These are phyloP conservation scores for Mythimna vitellina DNA, from an alignment of 2,888 invertebrate genomes.

Conservation along the genomic window DNA sequence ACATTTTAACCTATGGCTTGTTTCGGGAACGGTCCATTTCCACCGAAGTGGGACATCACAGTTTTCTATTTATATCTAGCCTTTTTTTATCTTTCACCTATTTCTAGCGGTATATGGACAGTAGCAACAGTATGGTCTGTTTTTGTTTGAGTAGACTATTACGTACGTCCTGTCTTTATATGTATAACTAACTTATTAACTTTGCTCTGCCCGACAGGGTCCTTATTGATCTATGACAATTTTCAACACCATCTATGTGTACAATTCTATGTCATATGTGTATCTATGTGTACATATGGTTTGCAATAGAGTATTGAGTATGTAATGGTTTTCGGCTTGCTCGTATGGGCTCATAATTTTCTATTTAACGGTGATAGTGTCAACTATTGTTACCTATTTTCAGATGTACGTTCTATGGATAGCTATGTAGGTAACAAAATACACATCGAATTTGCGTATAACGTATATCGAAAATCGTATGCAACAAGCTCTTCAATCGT, in stretches of 20 bases:
- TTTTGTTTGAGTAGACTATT: not conserved
- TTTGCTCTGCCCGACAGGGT: too few species aligned
- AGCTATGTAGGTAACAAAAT: not conserved
- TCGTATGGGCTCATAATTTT: not conserved
- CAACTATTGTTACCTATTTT: not conserved
- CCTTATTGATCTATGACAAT: too few species aligned
- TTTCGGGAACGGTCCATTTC: conserved; percentile 51
- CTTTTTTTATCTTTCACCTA: conserved; percentile 39
- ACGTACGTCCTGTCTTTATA: too few species aligned
- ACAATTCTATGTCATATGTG: too few species aligned
- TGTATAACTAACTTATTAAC: too few species aligned
- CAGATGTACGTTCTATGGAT: not conserved
- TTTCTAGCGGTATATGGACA: conserved; percentile 26
- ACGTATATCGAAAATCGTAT: not conserved
- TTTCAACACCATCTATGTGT: too few species aligned
- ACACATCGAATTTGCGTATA: not conserved
- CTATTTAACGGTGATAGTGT: not conserved
- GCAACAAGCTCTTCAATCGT: not conserved
- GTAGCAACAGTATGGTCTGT: not conserved
- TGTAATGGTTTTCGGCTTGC: not conserved
- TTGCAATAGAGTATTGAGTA: too few species aligned
- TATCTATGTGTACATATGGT: too few species aligned
- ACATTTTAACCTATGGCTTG: conserved; percentile 40
- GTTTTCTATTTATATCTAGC: conserved; percentile 46
- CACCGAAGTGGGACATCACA: conserved; percentile 36